Base-by-base conservation (phyloP, 2,797 vertebrate species). In the Corythornis leucogaster region DNA sequence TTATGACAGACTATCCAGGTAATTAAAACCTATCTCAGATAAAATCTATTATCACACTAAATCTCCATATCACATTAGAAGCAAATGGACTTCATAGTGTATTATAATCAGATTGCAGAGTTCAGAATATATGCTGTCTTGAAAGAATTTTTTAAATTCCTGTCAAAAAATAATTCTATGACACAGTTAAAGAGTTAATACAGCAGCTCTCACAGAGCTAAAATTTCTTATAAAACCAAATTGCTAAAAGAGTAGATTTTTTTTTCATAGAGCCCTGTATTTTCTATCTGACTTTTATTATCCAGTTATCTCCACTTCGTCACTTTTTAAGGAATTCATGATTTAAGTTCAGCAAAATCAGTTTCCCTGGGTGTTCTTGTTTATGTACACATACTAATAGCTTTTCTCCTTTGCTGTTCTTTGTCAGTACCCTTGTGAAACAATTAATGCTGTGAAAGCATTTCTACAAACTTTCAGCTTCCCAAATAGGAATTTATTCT, bases 1-100 rank as follows among this genome's bases (percentile, higher is more conserved):
- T 78, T 80, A 45, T 74, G 85, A 92, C 67, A 87, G 91, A 78
- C 35, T 54, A 5, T n/a, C 12, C 74, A 92, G 81, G 54, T 90
- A 96, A 92, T 94, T 95, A 96, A 87, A 92, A 67, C 33, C 24
- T 71, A 59, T 30, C 71, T 94, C 68, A 66, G 57, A 92, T 73
- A 76, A 82, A 73, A 76, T 74, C 55, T 87, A 51, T 80, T 67
- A 17, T 42, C 82, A 46, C 38, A 67, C 20, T 74, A 64, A 84
- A 73, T 78, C 45, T 91, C 40, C 53, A 75, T 90, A 92, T 94
- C 54, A 77, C 94, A 77, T 40, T 48, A 45, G 73, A 30, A 89
- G 24, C 15, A 81, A 89, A 53, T 75, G 43, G 64, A 90, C 66
- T 70, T 76, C 2, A 0, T 18, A 19, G 38, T 51, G 46, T 61